phyloP scores from a whole-genome alignment of 2,888 invertebrate species.

The Frankliniella intonsa region DNA sequence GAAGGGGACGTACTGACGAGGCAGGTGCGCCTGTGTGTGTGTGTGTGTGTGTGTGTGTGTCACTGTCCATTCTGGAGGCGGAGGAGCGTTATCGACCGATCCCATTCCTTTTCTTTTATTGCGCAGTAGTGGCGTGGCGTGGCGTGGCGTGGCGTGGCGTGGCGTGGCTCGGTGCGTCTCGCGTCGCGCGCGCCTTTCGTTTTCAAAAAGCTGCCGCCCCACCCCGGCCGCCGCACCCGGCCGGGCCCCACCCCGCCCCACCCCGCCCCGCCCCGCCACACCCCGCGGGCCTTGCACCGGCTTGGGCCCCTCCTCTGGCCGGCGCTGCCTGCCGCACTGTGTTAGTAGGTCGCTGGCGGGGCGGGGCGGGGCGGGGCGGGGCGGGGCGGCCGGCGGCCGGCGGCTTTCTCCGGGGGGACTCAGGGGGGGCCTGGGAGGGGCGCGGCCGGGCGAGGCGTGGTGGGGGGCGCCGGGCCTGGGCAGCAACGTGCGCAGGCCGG shows the following conservation, averaged over 20 bases:
- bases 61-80: not conserved
- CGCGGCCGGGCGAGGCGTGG: not conserved
- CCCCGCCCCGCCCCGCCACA: not conserved
- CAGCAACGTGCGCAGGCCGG: not conserved
- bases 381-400: not conserved
- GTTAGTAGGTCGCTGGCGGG: slow-evolving; percentile 2
- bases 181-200: slow-evolving; percentile 4
- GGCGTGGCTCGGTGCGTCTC: not conserved
- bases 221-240: not conserved
- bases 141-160: not conserved
- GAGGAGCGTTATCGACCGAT: not conserved
- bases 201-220: not conserved
- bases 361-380: not conserved
- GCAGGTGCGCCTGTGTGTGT: not conserved
- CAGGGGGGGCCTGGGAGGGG: not conserved
- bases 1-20: no score
- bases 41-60: not conserved
- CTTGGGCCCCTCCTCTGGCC: not conserved
- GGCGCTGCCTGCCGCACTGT: not conserved
- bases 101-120: not conserved
- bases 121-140: not conserved
- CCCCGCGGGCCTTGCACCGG: not conserved
- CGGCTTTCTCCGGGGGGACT: slow-evolving; percentile 14
- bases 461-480: not conserved
- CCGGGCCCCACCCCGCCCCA: not conserved